Conservation (phyloP, 2,113 vertebrate species). For the Pungitius pungitius region DNA sequence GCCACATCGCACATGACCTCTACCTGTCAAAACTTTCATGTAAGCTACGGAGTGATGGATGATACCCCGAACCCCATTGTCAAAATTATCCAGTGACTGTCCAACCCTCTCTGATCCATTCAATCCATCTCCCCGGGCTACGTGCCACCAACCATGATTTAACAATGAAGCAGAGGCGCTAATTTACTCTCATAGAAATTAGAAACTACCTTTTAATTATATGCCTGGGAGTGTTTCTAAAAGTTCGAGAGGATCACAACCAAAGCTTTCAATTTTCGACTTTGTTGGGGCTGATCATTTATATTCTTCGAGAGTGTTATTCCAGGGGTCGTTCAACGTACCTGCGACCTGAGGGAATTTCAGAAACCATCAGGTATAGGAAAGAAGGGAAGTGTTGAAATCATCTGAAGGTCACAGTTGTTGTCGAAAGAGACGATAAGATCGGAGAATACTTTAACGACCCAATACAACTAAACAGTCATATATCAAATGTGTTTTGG, state of each 20-base stretch:
- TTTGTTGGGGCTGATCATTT: constrained; percentile 69
- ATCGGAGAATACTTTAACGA: constrained; percentile 4
- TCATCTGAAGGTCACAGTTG: constrained; percentile 63
- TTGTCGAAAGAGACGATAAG: constrained; percentile 26
- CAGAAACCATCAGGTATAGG: constrained; percentile 38
- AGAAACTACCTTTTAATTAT: constrained; percentile 81
- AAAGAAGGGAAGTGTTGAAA: constrained; percentile 35
- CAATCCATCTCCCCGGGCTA: constrained; percentile 78
- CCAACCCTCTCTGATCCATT: constrained; percentile 76
- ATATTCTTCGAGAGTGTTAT: constrained; percentile 65
- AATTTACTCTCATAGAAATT: constrained; percentile 81
- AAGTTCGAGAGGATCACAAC: constrained; percentile 66
- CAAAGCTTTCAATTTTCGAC: constrained; percentile 74
- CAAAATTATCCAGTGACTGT: constrained; percentile 81
- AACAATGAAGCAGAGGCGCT: constrained; percentile 69
- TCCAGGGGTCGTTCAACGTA: constrained; percentile 52
- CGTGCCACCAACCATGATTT: constrained; percentile 73
- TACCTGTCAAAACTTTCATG: constrained; percentile 83
- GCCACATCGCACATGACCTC: constrained; percentile 82
- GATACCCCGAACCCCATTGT: constrained; percentile 75
- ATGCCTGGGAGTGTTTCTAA: constrained; percentile 73
- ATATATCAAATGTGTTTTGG: constrained; percentile 2
- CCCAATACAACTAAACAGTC: background rate
- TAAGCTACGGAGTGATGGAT: constrained; percentile 81
- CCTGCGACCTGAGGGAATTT: constrained; percentile 45